Conservation (phyloP, 2,888 invertebrate species). For the Neoascia interrupta region DNA sequence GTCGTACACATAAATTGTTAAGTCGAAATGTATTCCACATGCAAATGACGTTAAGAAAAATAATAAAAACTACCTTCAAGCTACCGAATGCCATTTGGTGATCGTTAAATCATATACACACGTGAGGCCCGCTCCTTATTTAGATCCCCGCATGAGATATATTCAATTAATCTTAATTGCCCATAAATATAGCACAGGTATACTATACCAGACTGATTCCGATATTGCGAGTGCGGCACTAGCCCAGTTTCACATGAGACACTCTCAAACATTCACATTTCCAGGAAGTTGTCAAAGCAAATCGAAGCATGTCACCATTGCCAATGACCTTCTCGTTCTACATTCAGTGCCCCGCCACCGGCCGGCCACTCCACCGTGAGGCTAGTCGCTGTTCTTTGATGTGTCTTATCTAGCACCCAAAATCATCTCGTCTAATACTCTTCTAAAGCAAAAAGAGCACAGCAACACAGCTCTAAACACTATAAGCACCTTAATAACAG, state of each 20-base stretch:
- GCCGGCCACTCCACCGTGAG: too few species aligned
- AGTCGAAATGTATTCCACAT: too few species aligned
- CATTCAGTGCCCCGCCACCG: not conserved
- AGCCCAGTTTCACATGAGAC: constrained; percentile 6
- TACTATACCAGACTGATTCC: too few species aligned
- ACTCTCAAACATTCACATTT: constrained; percentile 18
- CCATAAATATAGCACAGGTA: constrained; percentile 56
- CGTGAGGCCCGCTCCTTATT: constrained; percentile 43
- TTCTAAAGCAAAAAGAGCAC: too few species aligned
- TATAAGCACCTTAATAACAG: constrained; percentile 59
- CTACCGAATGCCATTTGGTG: constrained; percentile 55
- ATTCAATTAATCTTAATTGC: constrained; percentile 66
- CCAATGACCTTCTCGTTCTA: constrained; percentile 58
- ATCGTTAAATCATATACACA: constrained; percentile 47
- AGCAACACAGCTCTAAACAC: not conserved
- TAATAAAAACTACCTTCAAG: constrained; percentile 38
- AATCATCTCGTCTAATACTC: constrained; percentile 26
- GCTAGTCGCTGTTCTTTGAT: constrained; percentile 34
- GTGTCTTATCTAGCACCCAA: constrained; percentile 51
- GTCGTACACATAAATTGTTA: too few species aligned
- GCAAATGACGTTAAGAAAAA: too few species aligned
- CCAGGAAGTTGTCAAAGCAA: constrained; percentile 68
- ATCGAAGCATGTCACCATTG: constrained; percentile 67
- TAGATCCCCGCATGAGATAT: constrained; percentile 48
- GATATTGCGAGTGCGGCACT: not conserved